Percentiles rank a stretch among this genome's conserved stretches.
Conservation (phyloP, 2,797 vertebrate genomes). For the Aeoliscus strigatus region DNA sequence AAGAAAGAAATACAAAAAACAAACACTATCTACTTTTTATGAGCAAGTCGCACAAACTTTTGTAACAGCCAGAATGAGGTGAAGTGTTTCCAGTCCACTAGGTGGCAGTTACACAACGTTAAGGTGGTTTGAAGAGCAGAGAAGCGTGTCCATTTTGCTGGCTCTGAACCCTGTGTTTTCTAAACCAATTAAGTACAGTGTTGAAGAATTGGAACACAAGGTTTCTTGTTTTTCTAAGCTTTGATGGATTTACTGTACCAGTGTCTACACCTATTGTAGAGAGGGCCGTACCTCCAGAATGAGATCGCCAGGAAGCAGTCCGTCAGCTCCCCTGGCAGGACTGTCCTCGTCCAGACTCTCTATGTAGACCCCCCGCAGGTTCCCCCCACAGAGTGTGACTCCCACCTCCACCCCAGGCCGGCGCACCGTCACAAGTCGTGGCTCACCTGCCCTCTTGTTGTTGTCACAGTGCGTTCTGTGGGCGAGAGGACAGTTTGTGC, state of each 20-base stretch:
- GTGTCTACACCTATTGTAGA: neutral
- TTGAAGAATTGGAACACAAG: no score
- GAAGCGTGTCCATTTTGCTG: no score
- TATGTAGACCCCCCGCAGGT: constrained; percentile 92
- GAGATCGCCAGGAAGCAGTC: constrained; percentile 86
- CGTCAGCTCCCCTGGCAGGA: constrained; percentile 82
- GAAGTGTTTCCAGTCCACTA: no score
- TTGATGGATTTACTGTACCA: no score
- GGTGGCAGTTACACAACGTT: no score
- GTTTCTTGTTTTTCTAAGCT: no score
- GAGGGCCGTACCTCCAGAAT: constrained; percentile 85
- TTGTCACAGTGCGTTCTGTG: constrained; percentile 79
- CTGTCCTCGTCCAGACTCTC: constrained; percentile 92
- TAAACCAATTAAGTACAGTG: no score
- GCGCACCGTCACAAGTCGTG: constrained; percentile 81
- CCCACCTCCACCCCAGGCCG: constrained; percentile 90
- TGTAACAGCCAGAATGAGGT: constrained; percentile 1
- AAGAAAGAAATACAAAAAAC: no score
- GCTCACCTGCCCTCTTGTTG: constrained; percentile 78
- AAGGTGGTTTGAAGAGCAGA: no score
- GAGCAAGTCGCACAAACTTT: constrained; percentile 4
- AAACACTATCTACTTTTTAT: constrained; percentile 17
- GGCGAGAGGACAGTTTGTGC: neutral
- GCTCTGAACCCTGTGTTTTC: no score
- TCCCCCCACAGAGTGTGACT: constrained; percentile 91